Percentiles rank a stretch among this genome's conserved stretches.
Evolutionary conservation across 2,888 invertebrate species (phyloP).

Genomic region (Drosophila prostipennis): DNA sequence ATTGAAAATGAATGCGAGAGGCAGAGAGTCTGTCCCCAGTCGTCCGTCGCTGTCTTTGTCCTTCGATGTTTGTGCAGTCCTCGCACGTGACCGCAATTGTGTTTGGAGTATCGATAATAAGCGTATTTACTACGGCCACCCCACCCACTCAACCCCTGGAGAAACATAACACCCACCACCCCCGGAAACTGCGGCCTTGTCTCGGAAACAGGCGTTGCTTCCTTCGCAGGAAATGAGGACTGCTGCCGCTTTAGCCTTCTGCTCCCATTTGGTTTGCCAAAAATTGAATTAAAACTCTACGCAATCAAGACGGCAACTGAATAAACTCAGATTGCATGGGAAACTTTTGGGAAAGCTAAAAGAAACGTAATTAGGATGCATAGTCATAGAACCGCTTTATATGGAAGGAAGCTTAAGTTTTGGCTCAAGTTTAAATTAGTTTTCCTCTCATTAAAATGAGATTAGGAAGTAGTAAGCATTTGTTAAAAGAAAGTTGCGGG

Average conservation of each 20-base stretch:
- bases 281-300: conserved; percentile 68
- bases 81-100: conserved; percentile 84
- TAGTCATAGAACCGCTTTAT: neutral
- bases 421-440: neutral
- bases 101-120: conserved; percentile 83
- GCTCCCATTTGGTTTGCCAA: conserved; percentile 5
- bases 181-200: conserved; percentile 69
- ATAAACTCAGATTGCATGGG: conserved; percentile 55
- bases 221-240: conserved; percentile 60
- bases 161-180: conserved; percentile 15
- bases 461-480: neutral
- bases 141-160: conserved; percentile 1
- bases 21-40: conserved; percentile 41
- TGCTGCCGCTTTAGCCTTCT: conserved; percentile 15
- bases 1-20: conserved; percentile 79
- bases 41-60: conserved; percentile 21
- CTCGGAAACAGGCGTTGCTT: conserved; percentile 67
- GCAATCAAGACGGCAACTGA: conserved; percentile 46
- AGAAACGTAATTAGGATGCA: conserved; percentile 34
- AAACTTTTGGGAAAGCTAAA: conserved; percentile 27
- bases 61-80: conserved; percentile 23
- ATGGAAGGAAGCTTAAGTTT: neutral
- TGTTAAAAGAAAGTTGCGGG: neutral
- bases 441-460: conserved; percentile 1
- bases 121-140: conserved; percentile 72